Evolutionary conservation across 2,888 invertebrate genomes (phyloP).

Genomic region (Ophonus ardosiacus): DNA sequence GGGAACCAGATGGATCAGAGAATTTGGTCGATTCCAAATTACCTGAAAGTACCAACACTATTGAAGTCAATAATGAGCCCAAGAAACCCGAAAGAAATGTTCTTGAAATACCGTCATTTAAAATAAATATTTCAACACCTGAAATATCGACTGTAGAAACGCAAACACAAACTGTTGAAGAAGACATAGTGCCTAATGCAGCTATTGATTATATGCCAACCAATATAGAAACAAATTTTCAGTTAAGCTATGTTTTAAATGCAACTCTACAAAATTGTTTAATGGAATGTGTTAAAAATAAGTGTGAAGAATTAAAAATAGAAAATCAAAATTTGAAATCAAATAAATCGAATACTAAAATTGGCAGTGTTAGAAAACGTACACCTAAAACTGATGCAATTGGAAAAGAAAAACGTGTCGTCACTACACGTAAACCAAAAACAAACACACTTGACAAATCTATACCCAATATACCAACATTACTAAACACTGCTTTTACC

Average conservation of each 20-base stretch:
- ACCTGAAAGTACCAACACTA: slow-evolving; percentile 2
- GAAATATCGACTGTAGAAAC: slow-evolving; percentile 50
- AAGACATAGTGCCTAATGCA: slow-evolving; percentile 30
- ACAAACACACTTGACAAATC: slow-evolving; percentile 41
- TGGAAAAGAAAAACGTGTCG: background rate
- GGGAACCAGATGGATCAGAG: background rate
- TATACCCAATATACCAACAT: slow-evolving; percentile 37
- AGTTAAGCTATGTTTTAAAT: slow-evolving; percentile 58
- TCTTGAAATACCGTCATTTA: slow-evolving; percentile 58
- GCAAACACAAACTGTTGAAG: slow-evolving; percentile 44
- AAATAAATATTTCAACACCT: slow-evolving; percentile 31
- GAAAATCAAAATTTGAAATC: slow-evolving; percentile 54
- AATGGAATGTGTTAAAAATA: slow-evolving; percentile 62
- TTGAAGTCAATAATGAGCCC: slow-evolving; percentile 5
- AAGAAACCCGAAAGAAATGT: slow-evolving; percentile 28
- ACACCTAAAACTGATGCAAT: background rate
- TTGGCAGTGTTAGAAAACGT: slow-evolving; percentile 52
- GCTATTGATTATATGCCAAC: slow-evolving; percentile 45
- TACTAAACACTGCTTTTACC: slow-evolving; percentile 52
- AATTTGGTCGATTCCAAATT: background rate
- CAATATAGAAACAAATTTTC: slow-evolving; percentile 46
- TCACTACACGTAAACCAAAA: slow-evolving; percentile 7
- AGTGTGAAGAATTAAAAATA: slow-evolving; percentile 57
- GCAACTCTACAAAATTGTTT: slow-evolving; percentile 59
- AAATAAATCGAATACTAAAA: slow-evolving; percentile 50